Evolutionary conservation across 2,113 vertebrate species (phyloP).

Genomic region (Rhinogobius similis): DNA sequence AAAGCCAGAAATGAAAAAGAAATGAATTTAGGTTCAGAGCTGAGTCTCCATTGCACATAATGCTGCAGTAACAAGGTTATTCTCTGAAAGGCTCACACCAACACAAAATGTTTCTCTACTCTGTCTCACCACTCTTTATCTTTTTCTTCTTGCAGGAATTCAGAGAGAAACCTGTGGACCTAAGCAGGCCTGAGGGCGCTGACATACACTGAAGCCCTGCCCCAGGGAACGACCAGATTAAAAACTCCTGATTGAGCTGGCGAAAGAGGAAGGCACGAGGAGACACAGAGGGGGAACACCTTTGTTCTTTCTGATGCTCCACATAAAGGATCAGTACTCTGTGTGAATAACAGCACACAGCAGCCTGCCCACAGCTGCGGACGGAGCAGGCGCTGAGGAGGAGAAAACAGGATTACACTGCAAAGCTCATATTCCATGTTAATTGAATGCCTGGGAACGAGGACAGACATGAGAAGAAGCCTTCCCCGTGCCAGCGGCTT

Average conservation of each 20-base stretch:
- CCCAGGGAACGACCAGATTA: conserved; percentile 62
- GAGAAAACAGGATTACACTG: conserved; percentile 49
- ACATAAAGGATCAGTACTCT: conserved; percentile 50
- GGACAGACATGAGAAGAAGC: conserved; percentile 62
- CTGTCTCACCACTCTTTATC: conserved; percentile 57
- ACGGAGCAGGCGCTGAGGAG: conserved; percentile 62
- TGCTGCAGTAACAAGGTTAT: conserved; percentile 45
- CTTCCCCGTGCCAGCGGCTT: conserved; percentile 57
- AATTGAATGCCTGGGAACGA: conserved; percentile 63
- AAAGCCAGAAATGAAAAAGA: conserved; percentile 15
- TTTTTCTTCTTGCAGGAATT: conserved; percentile 76
- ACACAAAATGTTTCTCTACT: conserved; percentile 52
- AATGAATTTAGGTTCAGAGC: conserved; percentile 34
- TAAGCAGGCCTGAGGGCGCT: conserved; percentile 59
- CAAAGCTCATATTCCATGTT: conserved; percentile 59
- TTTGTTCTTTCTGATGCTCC: conserved; percentile 69
- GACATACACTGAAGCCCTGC: conserved; percentile 55
- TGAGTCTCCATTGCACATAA: conserved; percentile 42
- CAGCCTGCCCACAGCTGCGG: conserved; percentile 49
- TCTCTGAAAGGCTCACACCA: conserved; percentile 44
- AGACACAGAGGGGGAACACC: conserved; percentile 47
- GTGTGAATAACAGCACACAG: conserved; percentile 51
- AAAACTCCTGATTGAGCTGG: conserved; percentile 71
- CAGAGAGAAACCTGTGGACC: conserved; percentile 60
- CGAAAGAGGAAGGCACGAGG: conserved; percentile 45